Conservation (phyloP, 2,888 invertebrate genomes). For the Crepidodera aurea region DNA sequence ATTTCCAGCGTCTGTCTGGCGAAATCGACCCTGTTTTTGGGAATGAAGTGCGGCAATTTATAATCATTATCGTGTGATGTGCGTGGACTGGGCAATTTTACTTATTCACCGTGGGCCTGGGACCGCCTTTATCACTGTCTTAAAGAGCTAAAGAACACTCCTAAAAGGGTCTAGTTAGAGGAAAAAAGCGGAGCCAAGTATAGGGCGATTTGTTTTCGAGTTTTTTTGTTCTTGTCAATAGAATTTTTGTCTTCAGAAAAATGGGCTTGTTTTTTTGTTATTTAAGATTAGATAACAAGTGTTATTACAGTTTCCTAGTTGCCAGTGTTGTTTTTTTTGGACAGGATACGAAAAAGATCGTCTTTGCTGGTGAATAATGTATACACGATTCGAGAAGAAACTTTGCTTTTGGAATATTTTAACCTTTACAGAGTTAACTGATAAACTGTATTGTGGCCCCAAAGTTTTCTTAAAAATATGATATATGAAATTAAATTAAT, state of each 20-base stretch:
- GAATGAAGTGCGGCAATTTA: conserved; percentile 46
- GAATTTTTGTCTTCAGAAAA: background rate
- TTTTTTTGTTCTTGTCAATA: background rate
- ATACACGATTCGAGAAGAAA: no score
- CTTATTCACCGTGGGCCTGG: conserved; percentile 40
- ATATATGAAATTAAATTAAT: no score
- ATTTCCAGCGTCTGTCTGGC: background rate
- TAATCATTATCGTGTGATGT: conserved; percentile 49
- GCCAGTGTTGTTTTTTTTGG: no score
- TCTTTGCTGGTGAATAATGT: no score
- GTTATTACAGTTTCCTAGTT: no score
- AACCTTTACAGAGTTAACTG: no score
- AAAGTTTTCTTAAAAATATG: no score
- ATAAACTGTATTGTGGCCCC: no score
- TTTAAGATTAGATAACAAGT: no score
- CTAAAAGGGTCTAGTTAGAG: conserved; percentile 6
- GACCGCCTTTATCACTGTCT: conserved; percentile 34
- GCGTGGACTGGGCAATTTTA: conserved; percentile 45
- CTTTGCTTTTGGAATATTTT: no score
- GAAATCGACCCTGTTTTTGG: conserved; percentile 17
- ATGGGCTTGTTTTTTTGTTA: no score
- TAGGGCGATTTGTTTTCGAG: background rate
- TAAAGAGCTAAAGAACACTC: conserved; percentile 22
- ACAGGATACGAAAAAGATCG: no score
- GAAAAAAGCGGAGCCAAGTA: background rate